These are phyloP conservation scores for Lissonota sp. DNA, from an alignment of 2,888 invertebrate species.

Conservation along the genomic window DNA sequence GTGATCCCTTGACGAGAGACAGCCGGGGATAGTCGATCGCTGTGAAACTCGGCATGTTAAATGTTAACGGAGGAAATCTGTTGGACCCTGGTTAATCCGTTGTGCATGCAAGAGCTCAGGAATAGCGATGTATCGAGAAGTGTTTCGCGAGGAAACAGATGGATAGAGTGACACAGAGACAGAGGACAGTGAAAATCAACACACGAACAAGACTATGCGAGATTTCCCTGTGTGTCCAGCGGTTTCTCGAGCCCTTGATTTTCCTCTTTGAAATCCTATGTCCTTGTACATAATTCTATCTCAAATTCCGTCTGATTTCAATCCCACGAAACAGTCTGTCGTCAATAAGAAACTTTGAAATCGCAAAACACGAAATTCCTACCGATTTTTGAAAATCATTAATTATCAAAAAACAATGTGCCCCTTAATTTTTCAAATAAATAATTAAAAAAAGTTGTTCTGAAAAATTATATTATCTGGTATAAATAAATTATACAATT, in stretches of 20 bases:
- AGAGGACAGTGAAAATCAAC: slow-evolving; percentile 29
- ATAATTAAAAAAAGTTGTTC: too few relatives aligned
- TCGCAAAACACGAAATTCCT: too few relatives aligned
- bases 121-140: slow-evolving; percentile 20
- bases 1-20: slow-evolving; percentile 46
- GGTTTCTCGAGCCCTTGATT: slow-evolving; percentile 8
- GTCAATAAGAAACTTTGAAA: too few relatives aligned
- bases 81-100: slow-evolving; percentile 38
- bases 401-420: too few relatives aligned
- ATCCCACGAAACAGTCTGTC: slow-evolving; percentile 11
- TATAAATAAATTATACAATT: too few relatives aligned
- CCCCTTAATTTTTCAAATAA: too few relatives aligned
- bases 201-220: slow-evolving; percentile 30
- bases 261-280: slow-evolving; percentile 3
- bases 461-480: too few relatives aligned
- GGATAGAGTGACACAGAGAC: background rate
- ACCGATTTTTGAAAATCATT: too few relatives aligned
- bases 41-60: slow-evolving; percentile 40
- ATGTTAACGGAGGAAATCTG: slow-evolving; percentile 41
- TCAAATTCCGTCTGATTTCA: background rate
- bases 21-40: slow-evolving; percentile 44
- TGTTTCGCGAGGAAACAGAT: background rate
- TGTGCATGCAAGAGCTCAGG: slow-evolving; percentile 20
- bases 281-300: background rate
- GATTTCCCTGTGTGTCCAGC: background rate